Conservation (phyloP, 2,888 invertebrate genomes). For the Toxonevra muliebris region DNA sequence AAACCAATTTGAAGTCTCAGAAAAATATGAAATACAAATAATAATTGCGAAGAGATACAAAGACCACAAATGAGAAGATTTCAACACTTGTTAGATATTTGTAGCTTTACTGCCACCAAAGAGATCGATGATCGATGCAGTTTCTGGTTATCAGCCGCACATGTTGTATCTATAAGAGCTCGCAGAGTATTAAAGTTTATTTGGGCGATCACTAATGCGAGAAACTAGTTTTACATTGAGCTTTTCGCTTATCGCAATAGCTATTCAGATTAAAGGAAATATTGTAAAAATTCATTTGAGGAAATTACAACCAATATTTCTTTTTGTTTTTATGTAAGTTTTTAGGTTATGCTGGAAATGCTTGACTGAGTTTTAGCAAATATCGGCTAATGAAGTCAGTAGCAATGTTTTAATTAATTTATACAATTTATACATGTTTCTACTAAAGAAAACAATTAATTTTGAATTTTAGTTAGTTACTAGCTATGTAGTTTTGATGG, state of each 20-base stretch:
- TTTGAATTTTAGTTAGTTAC: not conserved
- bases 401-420: too few relatives aligned
- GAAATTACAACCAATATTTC: conserved; percentile 5
- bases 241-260: not conserved
- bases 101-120: too few relatives aligned
- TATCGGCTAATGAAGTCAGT: not conserved
- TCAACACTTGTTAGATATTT: not conserved
- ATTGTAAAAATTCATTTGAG: not conserved
- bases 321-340: not conserved
- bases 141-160: not conserved
- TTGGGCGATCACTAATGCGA: too few relatives aligned
- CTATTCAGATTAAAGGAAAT: not conserved
- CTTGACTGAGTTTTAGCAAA: conserved; percentile 4
- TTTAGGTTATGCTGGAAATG: conserved; percentile 15
- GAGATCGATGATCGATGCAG: not conserved
- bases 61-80: not conserved
- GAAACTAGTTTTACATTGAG: not conserved
- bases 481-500: not conserved
- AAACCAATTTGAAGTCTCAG: conserved; percentile 32
- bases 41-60: not conserved
- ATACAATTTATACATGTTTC: too few relatives aligned
- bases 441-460: too few relatives aligned
- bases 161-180: too few relatives aligned
- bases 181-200: too few relatives aligned
- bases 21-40: not conserved